Base-by-base conservation (phyloP, 2,797 vertebrate species). In the Phrynocephalus forsythii region DNA sequence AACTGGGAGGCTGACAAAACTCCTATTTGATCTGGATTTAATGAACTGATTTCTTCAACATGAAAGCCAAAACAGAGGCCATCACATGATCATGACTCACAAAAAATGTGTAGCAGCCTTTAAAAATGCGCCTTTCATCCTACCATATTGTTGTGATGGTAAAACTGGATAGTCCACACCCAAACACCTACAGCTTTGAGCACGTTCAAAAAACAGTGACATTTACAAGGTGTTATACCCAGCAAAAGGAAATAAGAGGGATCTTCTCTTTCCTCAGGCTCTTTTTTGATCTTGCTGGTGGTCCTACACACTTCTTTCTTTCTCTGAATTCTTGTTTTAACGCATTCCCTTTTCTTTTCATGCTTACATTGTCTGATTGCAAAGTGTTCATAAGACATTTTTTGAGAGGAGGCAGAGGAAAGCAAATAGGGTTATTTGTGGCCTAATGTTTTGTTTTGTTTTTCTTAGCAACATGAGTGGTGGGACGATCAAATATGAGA, bases 391-490 rank as follows among this genome's bases (percentile, higher is more conserved):
- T 50, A n/a, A 10, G 0, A 85, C 72, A 24, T 91, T 79, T 92
- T 88, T 79, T 86, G 83, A 84, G 88, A n/a, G 63, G 67, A 88
- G n/a, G 0, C 80, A 13, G 0, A 82, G 80, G 6, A 76, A 86
- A 60, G 60, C 24, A 82, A 87, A 83, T 24, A 20, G 72, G 80
- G 60, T 16, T 38, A 7, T 69, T 83, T 60, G 20, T 90, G 0
- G 71, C 67, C 83, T 44, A 20, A 28, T 82, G 50, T 63, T 3
- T 28, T 82, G 84, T 79, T 3, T 69, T 79, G 75, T 79, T 56
- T 69, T 68, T 69, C 71, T 44, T 22, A 69, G 38, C 66, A 15
- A 38, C 60, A 38, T 38, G 68, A 44, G 72, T 52, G 72, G 30
- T 76, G 56, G 63, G 83, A 66, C 81, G 63, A 81, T 24, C 28